Conservation (phyloP, 2,888 invertebrate genomes). For the Steromphala cineraria region DNA sequence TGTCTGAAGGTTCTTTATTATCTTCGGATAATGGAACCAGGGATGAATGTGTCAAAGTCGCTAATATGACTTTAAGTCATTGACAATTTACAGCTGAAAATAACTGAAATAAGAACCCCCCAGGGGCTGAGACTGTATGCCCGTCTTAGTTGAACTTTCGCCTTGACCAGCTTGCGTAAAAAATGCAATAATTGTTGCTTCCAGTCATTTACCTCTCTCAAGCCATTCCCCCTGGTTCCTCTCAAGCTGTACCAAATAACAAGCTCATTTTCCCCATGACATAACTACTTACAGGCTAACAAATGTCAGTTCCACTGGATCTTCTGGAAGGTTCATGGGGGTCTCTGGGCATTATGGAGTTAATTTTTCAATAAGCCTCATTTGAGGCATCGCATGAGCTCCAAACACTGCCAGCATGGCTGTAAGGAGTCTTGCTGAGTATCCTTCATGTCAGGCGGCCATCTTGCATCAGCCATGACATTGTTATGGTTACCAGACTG, state of each 20-base stretch:
- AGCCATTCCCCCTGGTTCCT: background rate
- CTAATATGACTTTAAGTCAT: background rate
- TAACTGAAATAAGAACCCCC: background rate
- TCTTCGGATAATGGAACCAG: too few relatives aligned
- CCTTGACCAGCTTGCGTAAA: background rate
- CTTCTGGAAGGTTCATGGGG: background rate
- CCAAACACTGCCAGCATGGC: background rate
- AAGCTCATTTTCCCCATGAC: constrained; percentile 11
- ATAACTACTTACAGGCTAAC: constrained; percentile 1
- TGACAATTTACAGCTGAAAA: background rate
- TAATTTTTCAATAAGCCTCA: constrained; percentile 6
- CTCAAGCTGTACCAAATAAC: background rate
- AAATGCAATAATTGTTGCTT: constrained; percentile 16
- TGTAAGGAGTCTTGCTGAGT: background rate
- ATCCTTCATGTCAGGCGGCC: background rate
- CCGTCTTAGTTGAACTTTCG: background rate
- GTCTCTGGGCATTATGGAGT: background rate
- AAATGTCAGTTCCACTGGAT: constrained; percentile 2
- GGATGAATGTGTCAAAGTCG: background rate
- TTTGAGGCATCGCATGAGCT: background rate
- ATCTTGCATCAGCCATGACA: background rate
- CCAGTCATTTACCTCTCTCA: background rate
- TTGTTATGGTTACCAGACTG: too few relatives aligned
- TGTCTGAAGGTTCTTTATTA: too few relatives aligned
- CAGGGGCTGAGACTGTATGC: background rate